Evolutionary conservation across 1,140 invertebrate genomes (phyloP), one percentile per base, ranked within the genome.

Genomic region (Ganaspis sp.): DNA sequence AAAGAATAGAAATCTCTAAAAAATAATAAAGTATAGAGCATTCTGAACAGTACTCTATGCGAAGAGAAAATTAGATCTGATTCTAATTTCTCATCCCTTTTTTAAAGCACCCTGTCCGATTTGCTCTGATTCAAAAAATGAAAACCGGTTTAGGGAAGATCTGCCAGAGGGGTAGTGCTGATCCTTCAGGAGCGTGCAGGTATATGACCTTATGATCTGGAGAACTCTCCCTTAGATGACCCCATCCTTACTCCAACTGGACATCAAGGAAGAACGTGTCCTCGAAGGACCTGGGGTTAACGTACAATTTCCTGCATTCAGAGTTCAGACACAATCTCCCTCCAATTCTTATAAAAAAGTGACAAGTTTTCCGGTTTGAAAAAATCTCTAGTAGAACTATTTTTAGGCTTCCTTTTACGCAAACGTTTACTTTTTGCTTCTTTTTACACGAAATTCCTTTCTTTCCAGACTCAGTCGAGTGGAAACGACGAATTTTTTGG

Each of bases 171-270:
- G 81, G 82, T 84, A 81, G 79, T 17, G 17, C 6, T n/a, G 17
- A 53, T 71, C 53, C 77, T 77, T 71, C 70, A 38, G 83, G 81
- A 84, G 81, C 85, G 86, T 87, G 86, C 87, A 87, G 87, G 87
- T 88, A 88, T 85, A 85, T 26, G 86, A 85, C 85, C 86, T 88
- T 72, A n/a, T 83, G 85, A 83, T 81, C 84, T 45, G 21, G 78
- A 81, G 81, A 78, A 80, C 80, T 76, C 78, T 54, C 29, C 69
- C 75, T 74, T 69, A 34, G 70, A 58, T 81, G 82, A 83, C 81
- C 82, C 76, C 23, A 64, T 74, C 77, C 74, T 76, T 77, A 74
- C 77, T 80, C 58, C 42, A 76, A 77, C 72, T 77, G 79, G 70
- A 79, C 77, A 81, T 83, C 77, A 80, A 77, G 77, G 73, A 83